Conservation (phyloP, 2,113 vertebrate genomes). For the Hypanus sabinus region DNA sequence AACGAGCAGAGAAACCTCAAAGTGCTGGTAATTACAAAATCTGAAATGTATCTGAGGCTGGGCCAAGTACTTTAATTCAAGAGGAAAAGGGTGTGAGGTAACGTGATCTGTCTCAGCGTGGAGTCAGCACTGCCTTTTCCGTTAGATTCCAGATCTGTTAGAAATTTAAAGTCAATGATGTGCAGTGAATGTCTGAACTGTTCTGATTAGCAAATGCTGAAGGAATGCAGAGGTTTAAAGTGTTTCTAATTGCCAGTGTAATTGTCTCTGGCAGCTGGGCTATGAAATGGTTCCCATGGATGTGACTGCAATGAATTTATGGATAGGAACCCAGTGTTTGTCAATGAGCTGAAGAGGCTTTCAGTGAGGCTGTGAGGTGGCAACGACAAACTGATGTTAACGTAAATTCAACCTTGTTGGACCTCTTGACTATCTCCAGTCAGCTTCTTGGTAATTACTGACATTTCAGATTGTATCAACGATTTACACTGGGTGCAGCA, state of each 20-base stretch:
- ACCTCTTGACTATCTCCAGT: background rate
- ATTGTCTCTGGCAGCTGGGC: slow-evolving; percentile 64
- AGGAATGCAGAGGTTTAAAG: slow-evolving; percentile 62
- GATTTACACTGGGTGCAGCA: background rate
- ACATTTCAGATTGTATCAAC: background rate
- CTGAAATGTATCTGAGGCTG: background rate
- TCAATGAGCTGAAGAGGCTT: background rate
- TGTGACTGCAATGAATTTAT: slow-evolving; percentile 13
- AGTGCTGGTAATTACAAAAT: slow-evolving; percentile 27
- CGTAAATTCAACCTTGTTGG: background rate
- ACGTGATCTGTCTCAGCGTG: background rate
- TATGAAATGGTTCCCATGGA: slow-evolving; percentile 60
- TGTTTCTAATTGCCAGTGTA: slow-evolving; percentile 64
- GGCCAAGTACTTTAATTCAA: slow-evolving; percentile 22
- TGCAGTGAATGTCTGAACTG: slow-evolving; percentile 44
- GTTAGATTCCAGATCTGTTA: background rate
- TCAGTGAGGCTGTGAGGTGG: background rate
- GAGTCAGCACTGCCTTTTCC: background rate
- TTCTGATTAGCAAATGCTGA: slow-evolving; percentile 57
- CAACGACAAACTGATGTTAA: background rate
- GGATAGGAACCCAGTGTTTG: background rate
- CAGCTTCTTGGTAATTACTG: background rate
- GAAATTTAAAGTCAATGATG: slow-evolving; percentile 41
- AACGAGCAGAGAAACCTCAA: slow-evolving; percentile 30
- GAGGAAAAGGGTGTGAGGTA: slow-evolving; percentile 32